Evolutionary conservation across 2,113 vertebrate genomes (phyloP), one percentile per base, ranked within the genome.

Genomic region (Cephalopholis sonnerati): DNA sequence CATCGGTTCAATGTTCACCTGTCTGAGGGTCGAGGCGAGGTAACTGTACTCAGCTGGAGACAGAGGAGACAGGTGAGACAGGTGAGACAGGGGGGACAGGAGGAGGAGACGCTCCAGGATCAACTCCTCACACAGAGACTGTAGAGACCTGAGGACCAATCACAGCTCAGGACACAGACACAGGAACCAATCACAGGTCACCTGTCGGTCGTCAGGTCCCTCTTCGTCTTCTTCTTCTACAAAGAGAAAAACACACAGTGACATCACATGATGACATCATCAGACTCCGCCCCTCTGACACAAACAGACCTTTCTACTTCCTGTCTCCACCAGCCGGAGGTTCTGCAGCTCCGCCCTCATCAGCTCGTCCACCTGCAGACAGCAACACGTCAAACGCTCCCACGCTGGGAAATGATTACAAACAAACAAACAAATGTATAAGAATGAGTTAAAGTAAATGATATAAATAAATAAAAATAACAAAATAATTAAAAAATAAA

Each of bases 101-200:
- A 70, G 10, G 3, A 70, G 67, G 29, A 54, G 39, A 36, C 51
- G 8, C 13, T 55, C 32, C 3, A 55, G 13, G n/a, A 71, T 41
- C 32, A 71, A 18, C 53, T 71, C 53, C 36, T 71, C 29, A 55
- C 32, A 70, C 67, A 65, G 39, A 55, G 53, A 71, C 51, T 71
- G 32, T 17, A 71, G 7, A 11, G 68, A 57, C 68, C 51, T 41
- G 68, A 41, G 50, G 18, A 15, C 46, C 46, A 48, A 48, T 17
- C 16, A 48, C 16, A 7, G 16, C 5, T 48, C 46, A 48, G 46
- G 32, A 32, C 32, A 48, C 2, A 17, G 41, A 48, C 15, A 48
- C 16, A 41, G 10, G 51, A 71, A 24, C 51, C 67, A 70, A 70
- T 54, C 29, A 39, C 29, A 54, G 51, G 3, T 17, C 68, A 71